Percentiles rank a stretch among this genome's conserved stretches.
These are phyloP conservation scores for Bovichtus diacanthus DNA, from an alignment of 2,797 vertebrate species.

Conservation along the genomic window DNA sequence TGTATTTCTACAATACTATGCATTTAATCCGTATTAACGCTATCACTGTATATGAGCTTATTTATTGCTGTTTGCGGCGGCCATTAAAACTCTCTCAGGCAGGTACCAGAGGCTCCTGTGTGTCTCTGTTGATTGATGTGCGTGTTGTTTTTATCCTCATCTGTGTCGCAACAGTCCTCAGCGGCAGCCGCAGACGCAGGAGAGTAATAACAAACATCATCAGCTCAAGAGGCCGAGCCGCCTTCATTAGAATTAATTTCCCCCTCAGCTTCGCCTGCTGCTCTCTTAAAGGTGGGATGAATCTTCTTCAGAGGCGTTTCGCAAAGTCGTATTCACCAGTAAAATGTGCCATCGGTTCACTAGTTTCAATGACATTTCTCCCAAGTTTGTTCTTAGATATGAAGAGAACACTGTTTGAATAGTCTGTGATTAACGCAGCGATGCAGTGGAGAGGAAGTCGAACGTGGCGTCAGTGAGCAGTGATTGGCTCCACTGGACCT, in stretches of 20 bases:
- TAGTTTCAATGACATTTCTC: conserved; percentile 10
- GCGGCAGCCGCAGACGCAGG: conserved; percentile 43
- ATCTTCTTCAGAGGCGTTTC: conserved; percentile 61
- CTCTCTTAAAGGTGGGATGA: conserved; percentile 49
- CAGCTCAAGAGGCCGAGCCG: conserved; percentile 54
- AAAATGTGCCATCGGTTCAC: conserved; percentile 8
- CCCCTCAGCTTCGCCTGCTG: conserved; percentile 46
- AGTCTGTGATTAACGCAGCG: conserved; percentile 24
- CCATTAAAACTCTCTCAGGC: conserved; percentile 18
- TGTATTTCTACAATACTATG: neutral
- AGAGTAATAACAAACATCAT: conserved; percentile 67
- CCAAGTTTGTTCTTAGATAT: conserved; percentile 44
- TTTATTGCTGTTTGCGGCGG: conserved; percentile 7
- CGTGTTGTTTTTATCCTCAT: conserved; percentile 48
- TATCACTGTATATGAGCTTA: neutral
- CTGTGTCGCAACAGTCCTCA: conserved; percentile 43
- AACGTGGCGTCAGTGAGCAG: conserved; percentile 1
- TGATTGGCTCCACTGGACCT: conserved; percentile 4
- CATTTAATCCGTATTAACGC: neutral
- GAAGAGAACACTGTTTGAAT: conserved; percentile 24
- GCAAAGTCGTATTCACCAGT: conserved; percentile 44
- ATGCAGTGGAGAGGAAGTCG: conserved; percentile 21
- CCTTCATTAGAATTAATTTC: conserved; percentile 70
- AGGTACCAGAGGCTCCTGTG: conserved; percentile 21
- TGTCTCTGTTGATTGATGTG: conserved; percentile 32